These are phyloP conservation scores for Drosophila arawakana DNA, from an alignment of 1,140 invertebrate species.

Conservation along the genomic window DNA sequence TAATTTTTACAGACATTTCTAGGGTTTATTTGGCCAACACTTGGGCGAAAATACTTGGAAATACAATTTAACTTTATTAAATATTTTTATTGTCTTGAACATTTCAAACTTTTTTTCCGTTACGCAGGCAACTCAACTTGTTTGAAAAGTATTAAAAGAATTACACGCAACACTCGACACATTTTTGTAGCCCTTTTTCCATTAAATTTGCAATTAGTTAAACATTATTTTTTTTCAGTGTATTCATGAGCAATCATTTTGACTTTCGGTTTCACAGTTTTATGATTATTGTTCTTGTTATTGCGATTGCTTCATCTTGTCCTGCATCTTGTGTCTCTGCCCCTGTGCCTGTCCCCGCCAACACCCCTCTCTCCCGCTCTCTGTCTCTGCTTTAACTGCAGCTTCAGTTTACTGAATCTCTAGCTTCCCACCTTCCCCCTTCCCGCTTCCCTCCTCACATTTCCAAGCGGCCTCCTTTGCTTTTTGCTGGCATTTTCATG, in stretches of 20 bases:
- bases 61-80: not conserved
- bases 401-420: not conserved
- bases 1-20: too few species aligned
- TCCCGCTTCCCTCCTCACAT: not conserved
- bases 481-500: slow-evolving; percentile 26
- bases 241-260: not conserved
- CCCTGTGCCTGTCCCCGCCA: too few species aligned
- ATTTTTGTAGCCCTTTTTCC: too few species aligned
- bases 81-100: not conserved
- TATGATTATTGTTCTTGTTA: slow-evolving; percentile 11
- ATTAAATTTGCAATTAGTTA: too few species aligned
- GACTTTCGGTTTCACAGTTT: not conserved
- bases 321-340: not conserved
- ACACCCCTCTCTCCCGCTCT: too few species aligned
- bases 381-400: not conserved
- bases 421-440: not conserved
- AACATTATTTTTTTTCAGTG: not conserved
- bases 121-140: too few species aligned
- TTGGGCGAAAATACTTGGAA: too few species aligned
- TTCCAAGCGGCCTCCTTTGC: slow-evolving; percentile 5
- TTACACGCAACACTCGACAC: too few species aligned
- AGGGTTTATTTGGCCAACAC: too few species aligned
- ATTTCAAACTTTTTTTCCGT: too few species aligned
- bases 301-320: not conserved
- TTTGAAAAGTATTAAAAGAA: too few species aligned